Base-by-base conservation (phyloP, 2,113 vertebrate species). In the Martes martes region DNA sequence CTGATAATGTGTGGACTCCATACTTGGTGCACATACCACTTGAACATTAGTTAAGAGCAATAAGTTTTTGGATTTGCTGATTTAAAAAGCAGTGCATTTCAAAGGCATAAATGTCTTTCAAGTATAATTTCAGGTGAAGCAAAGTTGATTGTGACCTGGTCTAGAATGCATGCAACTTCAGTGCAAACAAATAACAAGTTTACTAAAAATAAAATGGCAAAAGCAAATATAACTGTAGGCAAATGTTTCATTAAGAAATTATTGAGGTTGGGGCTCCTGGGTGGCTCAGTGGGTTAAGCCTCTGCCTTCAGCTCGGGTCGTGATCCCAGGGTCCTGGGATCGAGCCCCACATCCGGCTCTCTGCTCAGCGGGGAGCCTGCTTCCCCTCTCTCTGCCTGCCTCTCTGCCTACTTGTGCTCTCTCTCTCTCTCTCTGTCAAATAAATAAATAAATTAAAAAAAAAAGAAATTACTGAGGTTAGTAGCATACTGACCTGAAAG, bases 21-120 rank as follows among this genome's bases (percentile, higher is more conserved):
- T 59, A 52, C 1, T 78, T 79, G 65, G 1, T 94, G 6, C 31
- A 6, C 21, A 18, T 47, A 81, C 4, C 33, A 63, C 14, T 36
- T 36, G 82, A 33, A 74, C 21, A 39, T 91, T 61, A 81, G 11
- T 73, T 73, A 89, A 55, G 55, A 96, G 11, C 11, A 84, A 36
- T 71, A 45, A 91, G 0, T 9, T 63, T 96, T 87, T 23, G 57
- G 24, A 15, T 82, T 45, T 55, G 11, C 76, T 94, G n/a, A 74
- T 90, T 86, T 74, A 88, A 80, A 96, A 87, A 94, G 4, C 83
- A 96, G 33, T 52, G 26, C 9, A 59, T 92, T 91, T 65, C 28
- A 82, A 96, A 92, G 36, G 10, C 45, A 24, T 69, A 78, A 65
- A 42, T 79, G 52, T 13, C 28, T 94, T 94, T 95, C 6, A 2